Conservation (phyloP, 1,140 invertebrate genomes). For the Drosophila asahinai region DNA sequence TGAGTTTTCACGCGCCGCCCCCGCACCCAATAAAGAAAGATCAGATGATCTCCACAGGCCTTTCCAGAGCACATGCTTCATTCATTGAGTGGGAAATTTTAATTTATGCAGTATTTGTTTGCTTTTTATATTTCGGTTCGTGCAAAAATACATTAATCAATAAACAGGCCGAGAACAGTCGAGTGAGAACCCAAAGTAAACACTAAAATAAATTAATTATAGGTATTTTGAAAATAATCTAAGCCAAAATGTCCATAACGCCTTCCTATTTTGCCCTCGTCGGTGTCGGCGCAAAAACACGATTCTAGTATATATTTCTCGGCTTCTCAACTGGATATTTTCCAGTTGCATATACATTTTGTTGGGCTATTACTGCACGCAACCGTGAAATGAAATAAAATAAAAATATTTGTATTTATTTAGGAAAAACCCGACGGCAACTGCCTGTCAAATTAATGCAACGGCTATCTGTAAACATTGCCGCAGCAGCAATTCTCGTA, state of each 20-base stretch:
- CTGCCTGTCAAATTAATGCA: conserved; percentile 33
- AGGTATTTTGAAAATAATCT: conserved; percentile 67
- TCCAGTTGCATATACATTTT: conserved; percentile 28
- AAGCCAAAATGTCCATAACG: conserved; percentile 30
- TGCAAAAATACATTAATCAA: conserved; percentile 62
- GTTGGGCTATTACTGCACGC: conserved; percentile 37
- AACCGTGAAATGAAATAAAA: conserved; percentile 28
- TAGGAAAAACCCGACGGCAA: conserved; percentile 25
- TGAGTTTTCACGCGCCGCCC: conserved; percentile 25
- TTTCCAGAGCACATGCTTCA: conserved; percentile 18
- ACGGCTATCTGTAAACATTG: conserved; percentile 4
- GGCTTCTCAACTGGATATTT: conserved; percentile 16
- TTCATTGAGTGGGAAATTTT: conserved; percentile 44
- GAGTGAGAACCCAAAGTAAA: conserved; percentile 27
- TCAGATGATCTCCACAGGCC: conserved; percentile 11
- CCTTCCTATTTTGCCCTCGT: conserved; percentile 6
- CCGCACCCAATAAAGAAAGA: conserved; percentile 22
- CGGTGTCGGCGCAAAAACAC: conserved; percentile 16
- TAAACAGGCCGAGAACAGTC: conserved; percentile 41
- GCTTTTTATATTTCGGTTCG: conserved; percentile 29
- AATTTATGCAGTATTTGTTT: conserved; percentile 71
- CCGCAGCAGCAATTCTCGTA: neutral
- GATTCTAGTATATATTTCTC: conserved; percentile 18
- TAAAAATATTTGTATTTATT: conserved; percentile 34
- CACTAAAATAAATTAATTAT: conserved; percentile 65